A percentile compares a stretch with the other conserved stretches of the same genome.
Conservation (phyloP, 1,140 invertebrate genomes). For the Bradynema listronoti region DNA sequence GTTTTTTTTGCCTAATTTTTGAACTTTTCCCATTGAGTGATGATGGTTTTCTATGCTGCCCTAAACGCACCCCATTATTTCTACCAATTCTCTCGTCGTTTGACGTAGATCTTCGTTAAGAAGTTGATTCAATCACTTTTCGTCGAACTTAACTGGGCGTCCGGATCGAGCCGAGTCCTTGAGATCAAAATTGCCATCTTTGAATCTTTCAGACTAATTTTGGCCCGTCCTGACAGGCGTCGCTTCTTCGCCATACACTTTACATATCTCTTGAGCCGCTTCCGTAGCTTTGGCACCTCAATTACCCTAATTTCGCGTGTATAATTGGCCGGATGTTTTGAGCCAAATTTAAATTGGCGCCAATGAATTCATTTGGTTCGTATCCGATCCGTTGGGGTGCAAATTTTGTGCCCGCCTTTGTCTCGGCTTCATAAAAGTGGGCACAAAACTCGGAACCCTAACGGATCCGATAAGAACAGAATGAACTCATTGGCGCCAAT, state of each 20-base stretch:
- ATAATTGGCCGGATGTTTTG: no score
- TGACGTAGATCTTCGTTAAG: not conserved
- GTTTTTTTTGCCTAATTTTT: not conserved
- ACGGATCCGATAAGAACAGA: no score
- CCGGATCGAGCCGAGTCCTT: not conserved
- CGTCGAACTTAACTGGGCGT: not conserved
- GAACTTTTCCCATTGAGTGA: not conserved
- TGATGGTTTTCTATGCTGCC: not conserved
- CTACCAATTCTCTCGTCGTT: not conserved
- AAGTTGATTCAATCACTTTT: not conserved
- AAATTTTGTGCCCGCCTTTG: no score
- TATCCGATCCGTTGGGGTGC: no score
- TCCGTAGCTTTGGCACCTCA: not conserved
- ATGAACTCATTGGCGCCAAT: no score
- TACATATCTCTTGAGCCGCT: not conserved
- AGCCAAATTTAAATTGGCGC: no score
- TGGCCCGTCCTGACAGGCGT: not conserved
- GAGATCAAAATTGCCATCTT: not conserved
- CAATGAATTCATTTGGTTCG: no score
- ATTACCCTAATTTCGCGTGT: no score
- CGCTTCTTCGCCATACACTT: not conserved
- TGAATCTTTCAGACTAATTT: not conserved
- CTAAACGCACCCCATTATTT: not conserved
- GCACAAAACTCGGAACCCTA: no score
- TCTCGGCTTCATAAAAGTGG: no score